A percentile compares a stretch with the other conserved stretches of the same genome.
phyloP scores from a whole-genome alignment of 2,888 invertebrate genomes.

The Phaedon cochleariae region DNA sequence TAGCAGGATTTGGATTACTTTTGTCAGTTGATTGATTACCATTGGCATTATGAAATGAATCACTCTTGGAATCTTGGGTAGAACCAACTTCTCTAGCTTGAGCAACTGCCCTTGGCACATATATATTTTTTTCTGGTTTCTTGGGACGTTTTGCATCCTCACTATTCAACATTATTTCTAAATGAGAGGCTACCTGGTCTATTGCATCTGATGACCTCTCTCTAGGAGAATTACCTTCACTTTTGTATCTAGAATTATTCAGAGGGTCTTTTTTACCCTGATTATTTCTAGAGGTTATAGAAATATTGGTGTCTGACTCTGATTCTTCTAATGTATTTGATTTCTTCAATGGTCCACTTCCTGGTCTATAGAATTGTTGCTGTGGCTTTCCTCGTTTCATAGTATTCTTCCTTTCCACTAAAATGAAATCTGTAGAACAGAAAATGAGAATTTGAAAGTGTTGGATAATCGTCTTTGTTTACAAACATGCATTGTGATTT shows the following conservation, averaged over 20 bases:
- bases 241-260: conserved; percentile 45
- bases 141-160: conserved; percentile 44
- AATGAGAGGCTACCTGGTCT: conserved; percentile 45
- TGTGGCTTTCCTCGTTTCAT: conserved; percentile 72
- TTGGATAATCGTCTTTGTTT: conserved; percentile 45
- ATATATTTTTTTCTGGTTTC: conserved; percentile 67
- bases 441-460: conserved; percentile 17
- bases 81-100: conserved; percentile 45
- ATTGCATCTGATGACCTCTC: conserved; percentile 48
- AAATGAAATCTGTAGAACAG: conserved; percentile 39
- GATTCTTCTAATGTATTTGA: conserved; percentile 70
- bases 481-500: conserved; percentile 45
- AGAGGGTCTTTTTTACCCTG: conserved; percentile 39
- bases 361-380: conserved; percentile 77
- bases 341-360: conserved; percentile 78
- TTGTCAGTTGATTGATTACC: conserved; percentile 44
- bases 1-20: conserved; percentile 37
- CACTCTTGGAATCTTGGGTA: conserved; percentile 32
- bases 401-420: conserved; percentile 49
- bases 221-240: conserved; percentile 51
- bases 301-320: conserved; percentile 59
- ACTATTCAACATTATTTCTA: conserved; percentile 42
- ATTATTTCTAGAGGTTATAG: conserved; percentile 47
- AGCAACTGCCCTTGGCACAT: conserved; percentile 60
- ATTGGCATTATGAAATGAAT: conserved; percentile 39